A percentile compares a stretch with the other conserved stretches of the same genome.
Evolutionary conservation across 2,113 vertebrate genomes (phyloP).

Genomic region (Erythrolamprus reginae): DNA sequence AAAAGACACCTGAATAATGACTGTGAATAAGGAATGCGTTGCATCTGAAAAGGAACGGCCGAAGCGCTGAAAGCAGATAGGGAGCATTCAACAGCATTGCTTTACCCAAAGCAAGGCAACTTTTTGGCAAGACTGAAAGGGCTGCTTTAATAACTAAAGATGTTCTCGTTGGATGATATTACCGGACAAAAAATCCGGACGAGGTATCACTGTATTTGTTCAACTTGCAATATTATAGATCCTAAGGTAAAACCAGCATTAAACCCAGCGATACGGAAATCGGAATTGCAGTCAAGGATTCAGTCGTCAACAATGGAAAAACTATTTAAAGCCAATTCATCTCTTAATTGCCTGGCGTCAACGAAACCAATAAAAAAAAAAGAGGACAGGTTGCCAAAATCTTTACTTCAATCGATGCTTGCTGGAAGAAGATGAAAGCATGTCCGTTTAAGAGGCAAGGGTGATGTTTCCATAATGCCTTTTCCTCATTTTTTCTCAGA

Average conservation of each 20-base stretch:
- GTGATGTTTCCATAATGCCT: neutral
- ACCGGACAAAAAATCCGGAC: no score
- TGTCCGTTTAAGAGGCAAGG: neutral
- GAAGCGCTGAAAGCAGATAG: neutral
- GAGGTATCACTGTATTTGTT: no score
- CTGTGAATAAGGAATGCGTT: neutral
- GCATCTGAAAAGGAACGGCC: neutral
- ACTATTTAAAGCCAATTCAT: neutral
- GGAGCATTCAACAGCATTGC: neutral
- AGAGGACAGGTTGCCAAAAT: neutral
- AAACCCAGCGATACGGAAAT: neutral
- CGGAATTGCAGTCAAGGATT: neutral
- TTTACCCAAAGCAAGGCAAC: neutral
- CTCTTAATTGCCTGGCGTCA: neutral
- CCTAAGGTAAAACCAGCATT: neutral
- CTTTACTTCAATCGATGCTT: neutral
- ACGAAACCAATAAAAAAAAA: neutral
- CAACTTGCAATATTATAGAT: neutral
- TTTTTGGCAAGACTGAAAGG: neutral
- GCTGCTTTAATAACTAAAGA: neutral
- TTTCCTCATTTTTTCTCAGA: neutral
- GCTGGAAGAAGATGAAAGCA: neutral
- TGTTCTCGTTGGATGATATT: neutral
- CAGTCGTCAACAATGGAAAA: neutral
- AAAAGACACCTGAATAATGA: neutral